These are phyloP conservation scores for Stegastes partitus DNA, from an alignment of 2,113 vertebrate species.

Conservation along the genomic window DNA sequence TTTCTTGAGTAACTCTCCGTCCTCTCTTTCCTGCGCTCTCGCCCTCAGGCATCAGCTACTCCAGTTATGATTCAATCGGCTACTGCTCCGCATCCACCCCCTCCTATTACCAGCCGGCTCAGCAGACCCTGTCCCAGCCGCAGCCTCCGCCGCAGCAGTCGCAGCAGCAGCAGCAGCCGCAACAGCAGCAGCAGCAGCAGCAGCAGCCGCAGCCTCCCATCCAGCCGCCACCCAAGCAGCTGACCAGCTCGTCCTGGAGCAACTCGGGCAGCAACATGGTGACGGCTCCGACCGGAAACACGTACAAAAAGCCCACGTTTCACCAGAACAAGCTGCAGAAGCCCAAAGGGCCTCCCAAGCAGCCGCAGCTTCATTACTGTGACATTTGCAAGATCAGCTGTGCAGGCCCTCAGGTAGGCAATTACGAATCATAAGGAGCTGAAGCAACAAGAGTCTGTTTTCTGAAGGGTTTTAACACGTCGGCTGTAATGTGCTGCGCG, in stretches of 20 bases:
- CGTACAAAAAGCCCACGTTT: constrained; percentile 82
- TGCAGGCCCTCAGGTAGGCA: constrained; percentile 88
- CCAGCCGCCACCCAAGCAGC: constrained; percentile 77
- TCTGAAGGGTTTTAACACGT: no score
- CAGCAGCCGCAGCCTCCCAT: constrained; percentile 68
- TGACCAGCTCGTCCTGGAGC: constrained; percentile 82
- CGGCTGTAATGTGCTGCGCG: neutral
- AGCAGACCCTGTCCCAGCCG: constrained; percentile 74
- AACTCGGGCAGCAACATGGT: constrained; percentile 78
- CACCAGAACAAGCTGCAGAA: constrained; percentile 83
- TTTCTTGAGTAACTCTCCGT: constrained; percentile 6
- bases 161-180: constrained; percentile 61
- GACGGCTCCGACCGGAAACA: constrained; percentile 56
- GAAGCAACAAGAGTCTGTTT: neutral
- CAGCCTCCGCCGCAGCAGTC: constrained; percentile 73
- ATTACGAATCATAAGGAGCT: neutral
- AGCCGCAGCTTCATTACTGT: constrained; percentile 88
- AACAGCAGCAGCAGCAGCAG: constrained; percentile 52
- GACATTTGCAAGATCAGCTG: constrained; percentile 92
- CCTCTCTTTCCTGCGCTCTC: constrained; percentile 24
- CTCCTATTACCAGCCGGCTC: constrained; percentile 81
- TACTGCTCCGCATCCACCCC: constrained; percentile 79
- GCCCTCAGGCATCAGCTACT: constrained; percentile 82
- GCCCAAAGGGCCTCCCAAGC: constrained; percentile 83
- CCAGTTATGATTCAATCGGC: constrained; percentile 74